Evolutionary conservation across 2,113 vertebrate species (phyloP).

Genomic region (Colaptes auratus): DNA sequence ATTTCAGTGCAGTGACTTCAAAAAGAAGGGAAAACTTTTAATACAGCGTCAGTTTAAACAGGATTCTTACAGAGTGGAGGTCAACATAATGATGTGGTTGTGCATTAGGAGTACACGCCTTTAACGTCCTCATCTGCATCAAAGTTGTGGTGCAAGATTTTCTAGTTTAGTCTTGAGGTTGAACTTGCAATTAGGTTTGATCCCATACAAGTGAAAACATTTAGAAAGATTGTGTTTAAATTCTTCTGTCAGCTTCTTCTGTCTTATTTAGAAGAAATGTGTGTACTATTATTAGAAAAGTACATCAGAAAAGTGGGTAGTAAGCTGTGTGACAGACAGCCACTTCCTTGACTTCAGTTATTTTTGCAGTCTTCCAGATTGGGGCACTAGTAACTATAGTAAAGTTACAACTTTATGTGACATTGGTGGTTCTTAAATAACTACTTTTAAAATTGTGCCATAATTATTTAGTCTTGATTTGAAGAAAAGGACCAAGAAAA

Average conservation of each 20-base stretch:
- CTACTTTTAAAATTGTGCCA: not conserved
- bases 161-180: not conserved
- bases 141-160: not conserved
- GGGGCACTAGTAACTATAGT: not conserved
- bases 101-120: not conserved
- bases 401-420: not conserved
- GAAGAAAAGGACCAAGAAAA: not conserved
- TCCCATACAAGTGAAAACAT: not conserved
- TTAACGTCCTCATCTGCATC: accelerated
- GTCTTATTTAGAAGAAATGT: not conserved
- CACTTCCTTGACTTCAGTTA: not conserved
- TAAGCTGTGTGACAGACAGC: not conserved
- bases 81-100: accelerated
- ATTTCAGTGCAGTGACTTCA: not conserved
- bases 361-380: not conserved
- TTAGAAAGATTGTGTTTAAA: not conserved
- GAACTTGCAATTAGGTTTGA: not conserved
- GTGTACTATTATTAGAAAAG: not conserved
- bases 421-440: not conserved
- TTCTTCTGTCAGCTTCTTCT: not conserved
- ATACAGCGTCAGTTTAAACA: not conserved
- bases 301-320: not conserved
- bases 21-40: not conserved
- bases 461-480: not conserved
- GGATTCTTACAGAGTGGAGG: not conserved